These are phyloP conservation scores for Tauraco erythrolophus DNA, from an alignment of 2,113 vertebrate genomes.

Conservation along the genomic window DNA sequence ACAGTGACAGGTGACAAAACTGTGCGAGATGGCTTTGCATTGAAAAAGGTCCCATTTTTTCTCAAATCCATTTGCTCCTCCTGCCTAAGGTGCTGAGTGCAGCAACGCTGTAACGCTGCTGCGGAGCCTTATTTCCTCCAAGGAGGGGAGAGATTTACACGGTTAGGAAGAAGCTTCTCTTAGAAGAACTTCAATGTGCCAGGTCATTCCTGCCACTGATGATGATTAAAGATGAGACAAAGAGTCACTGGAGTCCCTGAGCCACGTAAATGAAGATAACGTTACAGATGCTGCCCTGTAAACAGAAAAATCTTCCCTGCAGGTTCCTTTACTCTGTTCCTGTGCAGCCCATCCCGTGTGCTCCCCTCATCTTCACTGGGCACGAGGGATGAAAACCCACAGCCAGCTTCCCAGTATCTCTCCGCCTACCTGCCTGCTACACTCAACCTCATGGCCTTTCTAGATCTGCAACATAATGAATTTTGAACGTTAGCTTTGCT, in stretches of 20 bases:
- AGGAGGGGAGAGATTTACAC: neutral
- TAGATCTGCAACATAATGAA: neutral
- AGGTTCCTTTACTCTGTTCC: neutral
- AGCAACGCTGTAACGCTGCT: neutral
- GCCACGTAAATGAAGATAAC: neutral
- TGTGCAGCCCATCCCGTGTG: accelerated
- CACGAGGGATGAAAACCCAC: neutral
- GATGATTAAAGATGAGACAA: neutral
- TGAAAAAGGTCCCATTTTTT: neutral
- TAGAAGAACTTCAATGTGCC: neutral
- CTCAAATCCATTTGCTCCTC: neutral
- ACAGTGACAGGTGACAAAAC: neutral
- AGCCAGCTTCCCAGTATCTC: neutral
- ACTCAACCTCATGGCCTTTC: neutral
- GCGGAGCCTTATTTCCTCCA: accelerated
- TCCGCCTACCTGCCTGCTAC: too few species aligned
- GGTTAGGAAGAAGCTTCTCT: neutral
- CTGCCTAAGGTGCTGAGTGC: neutral
- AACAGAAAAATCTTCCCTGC: neutral
- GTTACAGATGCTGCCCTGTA: neutral
- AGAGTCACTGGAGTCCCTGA: neutral
- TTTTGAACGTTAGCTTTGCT: neutral
- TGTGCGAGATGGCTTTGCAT: neutral
- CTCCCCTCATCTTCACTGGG: neutral
- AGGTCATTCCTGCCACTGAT: neutral